Base-by-base conservation (phyloP, 1,140 invertebrate genomes). In the Dolichoris vasculosae region DNA sequence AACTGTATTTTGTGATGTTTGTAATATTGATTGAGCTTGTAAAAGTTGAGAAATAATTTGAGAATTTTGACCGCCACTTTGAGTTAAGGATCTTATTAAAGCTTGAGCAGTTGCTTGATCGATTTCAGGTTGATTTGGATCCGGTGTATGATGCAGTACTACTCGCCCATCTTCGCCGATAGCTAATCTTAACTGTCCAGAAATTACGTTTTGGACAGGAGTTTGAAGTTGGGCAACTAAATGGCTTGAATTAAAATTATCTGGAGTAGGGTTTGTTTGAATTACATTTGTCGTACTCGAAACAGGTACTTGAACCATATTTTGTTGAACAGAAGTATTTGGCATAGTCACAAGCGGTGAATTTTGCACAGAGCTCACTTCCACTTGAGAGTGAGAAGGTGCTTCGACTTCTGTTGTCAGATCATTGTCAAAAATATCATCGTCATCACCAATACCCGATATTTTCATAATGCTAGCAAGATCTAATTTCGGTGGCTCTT, bases 381-480 rank as follows among this genome's bases (percentile, higher is more conserved):
- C 85, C 40, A 63, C 43, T 73, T 89, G 88, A 48, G 85, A 51
- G 81, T 89, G 88, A 77, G 88, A 83, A 43, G 90, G 76, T 51
- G 89, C 81, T 32, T 92, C 91, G n/a, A 90, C 83, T 80, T 92
- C 91, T 30, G 89, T 86, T 17, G 89, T 87, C 40, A 93, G 87
- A 73, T 93, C 92, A 73, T 87, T 91, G 84, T 93, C 92, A 63
- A 93, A 94, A 76, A 92, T 91, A 81, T 94, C 93, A 86, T 94
- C 94, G 67, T 94, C 94, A 38, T 94, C 94, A 35, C 93, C 93
- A 38, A 94, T 93, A 85, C 94, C 94, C 4, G 94, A 94, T 83
- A 95, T 93, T 88, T 94, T 94, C 91, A 95, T 95, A 32, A 95
- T 93, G 89, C 93, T 94, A 48, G 94, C 94, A 77, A 95, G 90